Percentiles rank a stretch among this genome's conserved stretches.
These are phyloP conservation scores for Oenanthe oenanthe DNA, from an alignment of 2,113 vertebrate genomes.

Conservation along the genomic window DNA sequence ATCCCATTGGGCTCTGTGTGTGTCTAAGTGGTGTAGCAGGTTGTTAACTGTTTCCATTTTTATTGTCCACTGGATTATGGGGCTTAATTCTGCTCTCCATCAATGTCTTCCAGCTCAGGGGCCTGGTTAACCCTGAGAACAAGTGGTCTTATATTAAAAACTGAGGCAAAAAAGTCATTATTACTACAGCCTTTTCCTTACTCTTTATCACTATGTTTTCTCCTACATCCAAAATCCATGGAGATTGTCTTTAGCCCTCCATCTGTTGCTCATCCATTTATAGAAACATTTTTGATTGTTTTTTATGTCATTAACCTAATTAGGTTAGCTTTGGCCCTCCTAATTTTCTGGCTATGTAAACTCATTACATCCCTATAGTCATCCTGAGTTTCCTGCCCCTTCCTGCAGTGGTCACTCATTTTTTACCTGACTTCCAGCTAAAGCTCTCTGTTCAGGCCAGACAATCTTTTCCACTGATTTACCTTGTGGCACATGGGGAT, in stretches of 20 bases:
- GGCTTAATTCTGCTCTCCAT: neutral
- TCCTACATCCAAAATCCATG: neutral
- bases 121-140: neutral
- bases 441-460: neutral
- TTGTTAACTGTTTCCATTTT: neutral
- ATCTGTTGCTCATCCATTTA: neutral
- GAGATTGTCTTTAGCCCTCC: neutral
- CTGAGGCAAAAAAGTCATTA: neutral
- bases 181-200: neutral
- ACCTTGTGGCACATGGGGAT: neutral
- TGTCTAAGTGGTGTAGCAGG: neutral
- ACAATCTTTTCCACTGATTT: neutral
- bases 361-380: neutral
- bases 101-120: neutral
- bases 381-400: neutral
- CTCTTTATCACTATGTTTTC: neutral
- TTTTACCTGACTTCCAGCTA: neutral
- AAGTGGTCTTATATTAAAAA: neutral
- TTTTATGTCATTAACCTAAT: neutral
- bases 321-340: neutral
- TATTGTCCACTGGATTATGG: neutral
- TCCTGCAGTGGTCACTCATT: neutral
- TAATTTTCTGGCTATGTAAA: neutral
- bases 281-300: neutral
- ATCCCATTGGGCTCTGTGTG: neutral